Base-by-base conservation (phyloP, 1,140 invertebrate species). In the Mizuhopecten yessoensis region DNA sequence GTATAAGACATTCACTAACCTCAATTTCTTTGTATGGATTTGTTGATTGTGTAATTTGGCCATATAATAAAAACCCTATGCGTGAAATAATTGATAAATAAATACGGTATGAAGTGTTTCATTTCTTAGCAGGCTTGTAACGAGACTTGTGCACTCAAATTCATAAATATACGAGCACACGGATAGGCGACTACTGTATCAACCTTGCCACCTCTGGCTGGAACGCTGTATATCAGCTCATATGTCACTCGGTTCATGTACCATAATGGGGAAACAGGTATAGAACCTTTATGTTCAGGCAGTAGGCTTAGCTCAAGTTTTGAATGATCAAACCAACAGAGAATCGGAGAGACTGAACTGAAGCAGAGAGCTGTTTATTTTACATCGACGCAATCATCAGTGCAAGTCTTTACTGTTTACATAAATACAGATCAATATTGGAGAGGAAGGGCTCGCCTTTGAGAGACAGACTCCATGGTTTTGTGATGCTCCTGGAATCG, bases 371-470 rank as follows among this genome's bases (percentile, higher is more conserved):
- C 57, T 75, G 57, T 75, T 75, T 75, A 75, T 75, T 75, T 75
- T 75, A 75, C 57, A 75, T n/a, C 17, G 57, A 75, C n/a, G 57
- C 57, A 75, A 75, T 75, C 57, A 75, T 75, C 29, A n/a, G 57
- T 75, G 57, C 57, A 75, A 29, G 15, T 75, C 57, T 75, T 75
- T 9, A 75, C 23, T 75, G 57, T 75, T 75, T 75, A 75, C 57
- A 75, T 75, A 75, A 75, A 29, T 75, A n/a, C 57, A 75, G 57
- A 75, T 75, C 57, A 75, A 75, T 75, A 75, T 75, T 75, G 57
- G n/a, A 29, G n/a, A 29, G 57, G n/a, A 75, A 29, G 57, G n/a
- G 5, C 57, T 75, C 0, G 57, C 57, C 23, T 75, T 75, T 29
- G 57, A 75, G 57, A 75, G 57, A 75, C 29, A 75, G 57, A 75